Percentiles rank a stretch among this genome's conserved stretches.
Conservation (phyloP, 2,888 invertebrate genomes). For the Phytoseiulus persimilis region DNA sequence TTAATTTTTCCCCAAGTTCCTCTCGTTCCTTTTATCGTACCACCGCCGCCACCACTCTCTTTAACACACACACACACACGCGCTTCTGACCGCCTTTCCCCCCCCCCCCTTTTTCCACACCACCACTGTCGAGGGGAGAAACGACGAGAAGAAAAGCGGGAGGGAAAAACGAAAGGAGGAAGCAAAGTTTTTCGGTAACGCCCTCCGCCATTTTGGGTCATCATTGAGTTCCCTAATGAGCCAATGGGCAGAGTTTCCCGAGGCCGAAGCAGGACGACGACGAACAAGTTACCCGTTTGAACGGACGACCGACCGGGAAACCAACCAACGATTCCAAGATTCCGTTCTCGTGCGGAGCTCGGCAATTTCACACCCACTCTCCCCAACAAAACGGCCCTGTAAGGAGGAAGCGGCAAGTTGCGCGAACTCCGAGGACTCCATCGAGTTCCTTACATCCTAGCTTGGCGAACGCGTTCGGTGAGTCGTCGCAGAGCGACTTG, state of each 20-base stretch:
- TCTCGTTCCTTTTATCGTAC: background rate
- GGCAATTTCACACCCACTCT: too few species aligned
- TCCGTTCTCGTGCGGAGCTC: background rate
- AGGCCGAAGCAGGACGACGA: background rate
- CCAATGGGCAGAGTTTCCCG: conserved; percentile 36
- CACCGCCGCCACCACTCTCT: background rate
- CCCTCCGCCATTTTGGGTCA: conserved; percentile 37
- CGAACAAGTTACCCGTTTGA: background rate
- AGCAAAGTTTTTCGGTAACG: conserved; percentile 36
- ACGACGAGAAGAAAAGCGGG: background rate
- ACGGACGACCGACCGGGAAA: background rate
- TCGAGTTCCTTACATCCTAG: too few species aligned
- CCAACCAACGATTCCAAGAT: background rate
- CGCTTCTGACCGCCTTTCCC: background rate
- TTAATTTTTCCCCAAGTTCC: conserved; percentile 34
- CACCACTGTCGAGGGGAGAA: background rate
- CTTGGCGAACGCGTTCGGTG: too few species aligned
- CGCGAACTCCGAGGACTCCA: too few species aligned
- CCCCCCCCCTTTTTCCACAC: background rate
- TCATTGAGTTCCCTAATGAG: conserved; percentile 24
- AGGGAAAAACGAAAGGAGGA: conserved; percentile 5
- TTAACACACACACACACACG: background rate
- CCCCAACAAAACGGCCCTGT: too few species aligned
- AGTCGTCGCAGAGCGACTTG: too few species aligned
- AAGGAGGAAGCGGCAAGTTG: too few species aligned